Percentiles rank a stretch among this genome's conserved stretches.
These are phyloP conservation scores for Muscicapa adusta DNA, from an alignment of 2,113 vertebrate species.

Conservation along the genomic window DNA sequence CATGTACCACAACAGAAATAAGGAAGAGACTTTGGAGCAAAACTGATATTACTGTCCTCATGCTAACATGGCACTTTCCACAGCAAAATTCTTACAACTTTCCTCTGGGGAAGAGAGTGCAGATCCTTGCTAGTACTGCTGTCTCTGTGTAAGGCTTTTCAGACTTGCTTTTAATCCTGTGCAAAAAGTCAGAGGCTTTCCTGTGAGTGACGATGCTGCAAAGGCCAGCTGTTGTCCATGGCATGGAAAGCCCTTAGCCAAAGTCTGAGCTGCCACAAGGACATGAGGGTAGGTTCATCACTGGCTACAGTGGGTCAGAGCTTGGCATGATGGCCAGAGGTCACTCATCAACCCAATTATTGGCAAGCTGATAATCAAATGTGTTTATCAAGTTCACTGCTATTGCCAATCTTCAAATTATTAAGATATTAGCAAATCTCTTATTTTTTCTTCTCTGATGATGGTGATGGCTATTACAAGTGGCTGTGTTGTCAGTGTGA, in stretches of 20 bases:
- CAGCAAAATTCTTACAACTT: background rate
- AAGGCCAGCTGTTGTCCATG: background rate
- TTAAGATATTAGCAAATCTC: background rate
- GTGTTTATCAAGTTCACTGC: background rate
- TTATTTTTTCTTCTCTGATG: background rate
- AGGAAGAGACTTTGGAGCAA: background rate
- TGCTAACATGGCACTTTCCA: background rate
- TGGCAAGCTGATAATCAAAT: background rate
- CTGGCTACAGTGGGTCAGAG: background rate
- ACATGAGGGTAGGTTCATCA: background rate
- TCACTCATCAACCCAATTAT: background rate
- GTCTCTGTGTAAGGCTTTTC: background rate
- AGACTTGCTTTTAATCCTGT: background rate
- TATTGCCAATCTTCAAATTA: background rate
- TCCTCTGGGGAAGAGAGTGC: background rate
- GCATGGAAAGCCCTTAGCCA: accelerated
- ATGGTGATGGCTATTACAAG: background rate
- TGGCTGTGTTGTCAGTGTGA: background rate
- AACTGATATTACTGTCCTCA: background rate
- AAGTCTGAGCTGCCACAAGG: background rate
- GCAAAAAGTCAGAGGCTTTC: background rate
- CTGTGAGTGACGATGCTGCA: background rate
- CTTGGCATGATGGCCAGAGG: background rate
- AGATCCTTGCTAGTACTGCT: accelerated
- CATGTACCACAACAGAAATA: background rate